Conservation (phyloP, 2,888 invertebrate genomes). For the Lymantria dispar region DNA sequence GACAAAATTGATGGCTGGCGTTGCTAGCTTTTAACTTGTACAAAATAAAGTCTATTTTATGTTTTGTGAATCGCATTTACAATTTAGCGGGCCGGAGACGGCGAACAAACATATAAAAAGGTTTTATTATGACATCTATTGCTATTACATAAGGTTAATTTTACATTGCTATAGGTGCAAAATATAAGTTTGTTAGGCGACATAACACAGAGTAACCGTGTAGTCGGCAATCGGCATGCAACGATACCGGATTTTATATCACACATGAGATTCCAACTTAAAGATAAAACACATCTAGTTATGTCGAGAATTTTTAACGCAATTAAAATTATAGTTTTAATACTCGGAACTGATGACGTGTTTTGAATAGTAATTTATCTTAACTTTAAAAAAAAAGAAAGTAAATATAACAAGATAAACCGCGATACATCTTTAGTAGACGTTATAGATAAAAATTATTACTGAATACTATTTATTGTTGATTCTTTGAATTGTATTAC, state of each 20-base stretch:
- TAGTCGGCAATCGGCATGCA: conserved; percentile 76
- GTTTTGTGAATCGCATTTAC: not conserved
- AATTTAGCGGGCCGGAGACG: conserved; percentile 21
- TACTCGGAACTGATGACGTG: not conserved
- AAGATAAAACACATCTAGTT: conserved; percentile 19
- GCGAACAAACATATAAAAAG: conserved; percentile 17
- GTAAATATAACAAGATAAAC: too few relatives aligned
- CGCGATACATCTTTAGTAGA: too few relatives aligned
- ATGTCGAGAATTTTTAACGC: not conserved
- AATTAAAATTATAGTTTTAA: conserved; percentile 2
- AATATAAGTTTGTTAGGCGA: conserved; percentile 32
- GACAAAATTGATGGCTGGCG: not conserved
- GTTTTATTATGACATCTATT: conserved; percentile 3
- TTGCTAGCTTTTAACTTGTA: not conserved
- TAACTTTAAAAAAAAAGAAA: not conserved
- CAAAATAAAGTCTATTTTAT: not conserved
- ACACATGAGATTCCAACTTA: conserved; percentile 39
- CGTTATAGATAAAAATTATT: too few relatives aligned
- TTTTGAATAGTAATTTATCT: not conserved
- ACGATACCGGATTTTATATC: conserved; percentile 49
- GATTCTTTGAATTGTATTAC: too few relatives aligned
- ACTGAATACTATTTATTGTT: too few relatives aligned
- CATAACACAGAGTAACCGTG: conserved; percentile 66
- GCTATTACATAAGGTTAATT: conserved; percentile 8
- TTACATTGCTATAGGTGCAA: conserved; percentile 9